phyloP scores from a whole-genome alignment of 2,888 invertebrate genomes.

The Aleiodes alternator region DNA sequence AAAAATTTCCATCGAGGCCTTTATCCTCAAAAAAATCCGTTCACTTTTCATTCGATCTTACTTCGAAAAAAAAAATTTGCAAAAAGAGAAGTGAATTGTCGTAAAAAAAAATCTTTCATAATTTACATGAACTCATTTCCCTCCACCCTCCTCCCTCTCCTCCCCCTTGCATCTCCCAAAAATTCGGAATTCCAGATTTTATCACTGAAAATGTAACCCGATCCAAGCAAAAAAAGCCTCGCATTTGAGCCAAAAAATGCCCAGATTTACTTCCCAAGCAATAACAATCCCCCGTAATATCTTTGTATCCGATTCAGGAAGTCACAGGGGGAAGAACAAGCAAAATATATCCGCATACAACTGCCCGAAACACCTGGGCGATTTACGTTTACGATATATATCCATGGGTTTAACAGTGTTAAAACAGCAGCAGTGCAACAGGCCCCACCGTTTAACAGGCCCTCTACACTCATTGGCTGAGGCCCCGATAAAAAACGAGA shows the following conservation, averaged over 20 bases:
- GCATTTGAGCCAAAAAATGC: neutral
- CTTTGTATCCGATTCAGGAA: slow-evolving; percentile 21
- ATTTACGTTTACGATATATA: slow-evolving; percentile 39
- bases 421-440: neutral
- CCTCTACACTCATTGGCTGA: slow-evolving; percentile 1
- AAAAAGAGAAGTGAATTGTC: too few relatives aligned
- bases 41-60: too few relatives aligned
- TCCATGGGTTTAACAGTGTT: neutral
- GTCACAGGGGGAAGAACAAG: neutral
- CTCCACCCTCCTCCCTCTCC: too few relatives aligned
- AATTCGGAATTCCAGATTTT: too few relatives aligned
- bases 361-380: slow-evolving; percentile 41
- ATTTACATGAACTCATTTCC: too few relatives aligned
- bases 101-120: too few relatives aligned
- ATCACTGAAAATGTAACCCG: neutral
- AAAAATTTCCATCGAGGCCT: too few relatives aligned
- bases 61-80: too few relatives aligned
- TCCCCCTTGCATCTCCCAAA: too few relatives aligned
- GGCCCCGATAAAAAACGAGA: neutral
- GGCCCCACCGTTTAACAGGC: neutral
- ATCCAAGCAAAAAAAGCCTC: neutral
- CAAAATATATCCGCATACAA: slow-evolving; percentile 32
- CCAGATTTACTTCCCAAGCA: neutral
- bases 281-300: neutral
- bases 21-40: too few relatives aligned